Percentiles rank a stretch among this genome's conserved stretches.
Evolutionary conservation across 2,888 invertebrate species (phyloP).

Genomic region (Tetheella fluctuosa): DNA sequence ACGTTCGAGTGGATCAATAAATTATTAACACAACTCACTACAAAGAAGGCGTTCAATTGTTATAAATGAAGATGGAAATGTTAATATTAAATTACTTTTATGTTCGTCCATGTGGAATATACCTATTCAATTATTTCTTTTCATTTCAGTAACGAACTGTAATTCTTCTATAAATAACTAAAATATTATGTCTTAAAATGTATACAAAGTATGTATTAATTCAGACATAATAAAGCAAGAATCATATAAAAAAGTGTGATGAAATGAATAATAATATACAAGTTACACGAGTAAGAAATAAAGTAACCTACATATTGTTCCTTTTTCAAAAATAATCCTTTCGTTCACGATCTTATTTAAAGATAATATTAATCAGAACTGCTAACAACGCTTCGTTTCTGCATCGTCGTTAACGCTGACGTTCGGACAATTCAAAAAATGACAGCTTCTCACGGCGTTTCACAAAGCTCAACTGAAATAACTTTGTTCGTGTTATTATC

Average conservation of each 20-base stretch:
- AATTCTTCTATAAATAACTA: neutral
- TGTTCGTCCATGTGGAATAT: neutral
- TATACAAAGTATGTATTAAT: too few relatives aligned
- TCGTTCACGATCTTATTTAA: neutral
- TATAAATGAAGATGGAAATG: constrained; percentile 32
- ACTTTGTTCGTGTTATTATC: constrained; percentile 45
- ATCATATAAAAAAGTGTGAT: too few relatives aligned
- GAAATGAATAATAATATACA: too few relatives aligned
- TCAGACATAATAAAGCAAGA: too few relatives aligned
- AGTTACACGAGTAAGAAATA: neutral
- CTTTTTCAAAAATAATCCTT: neutral
- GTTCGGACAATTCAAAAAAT: constrained; percentile 44
- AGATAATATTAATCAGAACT: neutral
- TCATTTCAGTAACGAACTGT: neutral
- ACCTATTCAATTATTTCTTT: neutral
- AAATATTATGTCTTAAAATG: too few relatives aligned
- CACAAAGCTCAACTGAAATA: constrained; percentile 41
- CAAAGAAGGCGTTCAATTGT: constrained; percentile 41
- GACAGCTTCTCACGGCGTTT: constrained; percentile 32
- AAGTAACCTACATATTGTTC: neutral
- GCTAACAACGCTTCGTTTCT: constrained; percentile 10
- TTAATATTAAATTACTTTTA: constrained; percentile 20
- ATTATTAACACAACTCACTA: constrained; percentile 49
- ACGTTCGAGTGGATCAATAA: constrained; percentile 52
- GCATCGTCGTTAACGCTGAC: constrained; percentile 30